phyloP scores from a whole-genome alignment of 2,888 invertebrate genomes.

The Empis livida region DNA sequence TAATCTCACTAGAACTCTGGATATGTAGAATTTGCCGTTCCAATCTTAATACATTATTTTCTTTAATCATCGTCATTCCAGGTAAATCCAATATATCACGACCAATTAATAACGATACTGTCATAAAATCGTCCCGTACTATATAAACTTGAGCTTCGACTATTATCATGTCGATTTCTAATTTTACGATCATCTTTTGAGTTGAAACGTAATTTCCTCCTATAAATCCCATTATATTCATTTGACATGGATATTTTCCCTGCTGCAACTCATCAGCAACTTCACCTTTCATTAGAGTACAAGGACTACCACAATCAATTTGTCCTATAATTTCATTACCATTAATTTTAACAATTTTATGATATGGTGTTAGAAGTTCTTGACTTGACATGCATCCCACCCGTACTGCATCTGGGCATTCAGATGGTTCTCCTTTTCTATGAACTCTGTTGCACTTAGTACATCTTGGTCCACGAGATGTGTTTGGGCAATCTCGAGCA shows the following conservation, averaged over 20 bases:
- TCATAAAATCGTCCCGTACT: not conserved
- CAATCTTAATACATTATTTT: not conserved
- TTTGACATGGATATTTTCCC: not conserved
- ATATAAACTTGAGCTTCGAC: not conserved
- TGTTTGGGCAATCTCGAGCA: not conserved
- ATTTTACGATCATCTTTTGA: not conserved
- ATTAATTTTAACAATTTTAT: not conserved
- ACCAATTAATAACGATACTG: not conserved
- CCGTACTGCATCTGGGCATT: not conserved
- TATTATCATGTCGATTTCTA: not conserved
- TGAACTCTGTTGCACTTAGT: not conserved
- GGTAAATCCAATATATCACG: not conserved
- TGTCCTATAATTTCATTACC: not conserved
- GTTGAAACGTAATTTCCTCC: not conserved
- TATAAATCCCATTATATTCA: not conserved
- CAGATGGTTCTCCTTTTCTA: not conserved
- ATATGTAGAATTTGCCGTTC: not conserved
- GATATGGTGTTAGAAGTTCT: not conserved
- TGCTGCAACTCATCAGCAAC: not conserved
- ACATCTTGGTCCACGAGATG: not conserved
- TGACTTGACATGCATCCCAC: not conserved
- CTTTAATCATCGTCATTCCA: not conserved
- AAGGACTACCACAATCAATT: not conserved
- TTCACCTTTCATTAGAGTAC: not conserved
- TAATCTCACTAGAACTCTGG: too few species aligned